Percentiles rank a stretch among this genome's conserved stretches.
Evolutionary conservation across 2,888 invertebrate genomes (phyloP).

Genomic region (Euzophera pinguis): DNA sequence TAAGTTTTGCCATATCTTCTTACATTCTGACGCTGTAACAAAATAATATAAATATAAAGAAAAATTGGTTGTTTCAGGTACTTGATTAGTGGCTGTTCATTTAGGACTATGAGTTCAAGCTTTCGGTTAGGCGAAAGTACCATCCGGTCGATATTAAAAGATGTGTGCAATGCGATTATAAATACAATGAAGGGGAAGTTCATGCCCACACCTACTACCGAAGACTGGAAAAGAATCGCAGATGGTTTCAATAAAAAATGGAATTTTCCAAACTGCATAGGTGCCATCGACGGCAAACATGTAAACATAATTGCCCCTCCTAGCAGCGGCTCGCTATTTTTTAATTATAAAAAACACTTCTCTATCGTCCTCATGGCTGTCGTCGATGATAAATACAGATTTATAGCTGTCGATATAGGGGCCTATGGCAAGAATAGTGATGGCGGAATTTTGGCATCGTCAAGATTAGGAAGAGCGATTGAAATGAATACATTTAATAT

Average conservation of each 20-base stretch:
- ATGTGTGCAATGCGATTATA: conserved; percentile 14
- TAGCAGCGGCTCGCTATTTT: not conserved
- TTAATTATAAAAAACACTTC: not conserved
- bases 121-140: conserved; percentile 11
- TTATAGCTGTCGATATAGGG: not conserved
- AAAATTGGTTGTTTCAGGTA: conserved; percentile 12
- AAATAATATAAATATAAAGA: conserved; percentile 10
- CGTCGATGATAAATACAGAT: not conserved
- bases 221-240: conserved; percentile 16
- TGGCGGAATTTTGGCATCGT: not conserved
- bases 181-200: conserved; percentile 10
- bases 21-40: conserved; percentile 3
- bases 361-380: conserved; percentile 1
- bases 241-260: conserved; percentile 16
- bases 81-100: conserved; percentile 13
- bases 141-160: conserved; percentile 13
- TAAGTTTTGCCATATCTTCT: conserved; percentile 12
- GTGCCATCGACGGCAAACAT: conserved; percentile 35
- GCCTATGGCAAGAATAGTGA: conserved; percentile 2
- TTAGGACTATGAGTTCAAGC: conserved; percentile 12
- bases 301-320: not conserved
- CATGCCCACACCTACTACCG: not conserved
- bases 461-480: conserved; percentile 12
- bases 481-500: conserved; percentile 13
- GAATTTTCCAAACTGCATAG: conserved; percentile 25